Evolutionary conservation across 1,140 invertebrate species (phyloP).

Genomic region (Bombyx mori): DNA sequence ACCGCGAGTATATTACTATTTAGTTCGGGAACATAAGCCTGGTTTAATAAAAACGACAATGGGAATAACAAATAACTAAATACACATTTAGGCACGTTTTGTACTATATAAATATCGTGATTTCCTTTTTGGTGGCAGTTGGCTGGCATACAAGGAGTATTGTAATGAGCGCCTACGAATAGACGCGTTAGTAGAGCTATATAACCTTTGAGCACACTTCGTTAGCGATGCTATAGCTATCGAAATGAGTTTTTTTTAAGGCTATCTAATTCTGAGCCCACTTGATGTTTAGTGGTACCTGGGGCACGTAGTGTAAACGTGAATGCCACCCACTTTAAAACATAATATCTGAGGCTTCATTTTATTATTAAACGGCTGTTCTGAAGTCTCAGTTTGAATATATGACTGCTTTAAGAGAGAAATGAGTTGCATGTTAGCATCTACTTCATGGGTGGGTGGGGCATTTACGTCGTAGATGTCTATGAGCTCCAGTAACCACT

Average conservation of each 20-base stretch:
- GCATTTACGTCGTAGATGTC: too few species aligned
- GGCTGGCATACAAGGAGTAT: slow-evolving; percentile 9
- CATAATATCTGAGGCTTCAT: slow-evolving; percentile 9
- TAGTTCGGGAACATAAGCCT: not conserved
- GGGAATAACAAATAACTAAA: not conserved
- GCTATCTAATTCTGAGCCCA: too few species aligned
- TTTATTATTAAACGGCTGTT: too few species aligned
- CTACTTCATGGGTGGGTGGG: too few species aligned
- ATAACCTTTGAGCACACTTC: not conserved
- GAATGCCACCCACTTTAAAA: slow-evolving; percentile 12
- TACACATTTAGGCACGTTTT: slow-evolving; percentile 7
- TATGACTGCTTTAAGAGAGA: too few species aligned
- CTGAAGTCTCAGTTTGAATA: too few species aligned
- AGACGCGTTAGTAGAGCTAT: slow-evolving; percentile 12
- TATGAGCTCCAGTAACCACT: too few species aligned
- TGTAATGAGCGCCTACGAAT: slow-evolving; percentile 17
- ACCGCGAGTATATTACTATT: not conserved
- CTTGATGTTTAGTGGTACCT: too few species aligned
- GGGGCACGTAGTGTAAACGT: too few species aligned
- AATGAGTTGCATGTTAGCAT: too few species aligned
- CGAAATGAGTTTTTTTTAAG: too few species aligned
- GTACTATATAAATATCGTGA: slow-evolving; percentile 19
- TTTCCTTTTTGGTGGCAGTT: slow-evolving; percentile 34
- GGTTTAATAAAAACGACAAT: slow-evolving; percentile 1
- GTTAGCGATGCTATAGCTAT: slow-evolving; percentile 5